Evolutionary conservation across 2,888 invertebrate genomes (phyloP).

Genomic region (Lochmaea capreae): DNA sequence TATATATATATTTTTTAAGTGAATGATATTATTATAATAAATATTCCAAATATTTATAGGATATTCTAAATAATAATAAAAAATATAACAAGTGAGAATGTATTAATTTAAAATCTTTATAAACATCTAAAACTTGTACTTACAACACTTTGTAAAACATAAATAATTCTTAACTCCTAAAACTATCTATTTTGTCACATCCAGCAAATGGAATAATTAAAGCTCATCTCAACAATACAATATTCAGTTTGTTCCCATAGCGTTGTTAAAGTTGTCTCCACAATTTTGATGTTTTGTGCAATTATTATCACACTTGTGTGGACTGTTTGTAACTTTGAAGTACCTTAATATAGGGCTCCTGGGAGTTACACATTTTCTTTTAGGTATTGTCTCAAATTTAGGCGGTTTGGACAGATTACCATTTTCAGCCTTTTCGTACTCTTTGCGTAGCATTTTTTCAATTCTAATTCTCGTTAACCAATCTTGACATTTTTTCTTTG

Average conservation of each 20-base stretch:
- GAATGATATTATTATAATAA: neutral
- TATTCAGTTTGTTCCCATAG: conserved; percentile 20
- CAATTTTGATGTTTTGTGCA: conserved; percentile 41
- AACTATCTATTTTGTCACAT: neutral
- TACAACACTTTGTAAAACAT: conserved; percentile 5
- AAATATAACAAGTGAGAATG: neutral
- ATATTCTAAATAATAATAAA: neutral
- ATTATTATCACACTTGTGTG: conserved; percentile 43
- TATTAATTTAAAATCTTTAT: neutral
- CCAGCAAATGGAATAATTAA: neutral
- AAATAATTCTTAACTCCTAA: conserved; percentile 1
- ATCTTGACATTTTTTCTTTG: conserved; percentile 74
- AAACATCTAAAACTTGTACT: neutral
- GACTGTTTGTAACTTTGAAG: conserved; percentile 57
- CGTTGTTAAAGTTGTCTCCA: conserved; percentile 14
- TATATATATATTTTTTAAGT: too few relatives aligned
- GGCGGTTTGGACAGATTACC: conserved; percentile 53
- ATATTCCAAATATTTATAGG: neutral
- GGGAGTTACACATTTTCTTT: conserved; percentile 45
- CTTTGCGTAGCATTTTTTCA: conserved; percentile 64
- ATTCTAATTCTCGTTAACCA: conserved; percentile 78
- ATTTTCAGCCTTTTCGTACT: conserved; percentile 40
- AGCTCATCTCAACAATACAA: neutral
- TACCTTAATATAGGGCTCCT: conserved; percentile 57
- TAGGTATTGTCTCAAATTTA: conserved; percentile 50